These are phyloP conservation scores for Brachypodius melanocephalos DNA, from an alignment of 2,113 vertebrate genomes.

Conservation along the genomic window DNA sequence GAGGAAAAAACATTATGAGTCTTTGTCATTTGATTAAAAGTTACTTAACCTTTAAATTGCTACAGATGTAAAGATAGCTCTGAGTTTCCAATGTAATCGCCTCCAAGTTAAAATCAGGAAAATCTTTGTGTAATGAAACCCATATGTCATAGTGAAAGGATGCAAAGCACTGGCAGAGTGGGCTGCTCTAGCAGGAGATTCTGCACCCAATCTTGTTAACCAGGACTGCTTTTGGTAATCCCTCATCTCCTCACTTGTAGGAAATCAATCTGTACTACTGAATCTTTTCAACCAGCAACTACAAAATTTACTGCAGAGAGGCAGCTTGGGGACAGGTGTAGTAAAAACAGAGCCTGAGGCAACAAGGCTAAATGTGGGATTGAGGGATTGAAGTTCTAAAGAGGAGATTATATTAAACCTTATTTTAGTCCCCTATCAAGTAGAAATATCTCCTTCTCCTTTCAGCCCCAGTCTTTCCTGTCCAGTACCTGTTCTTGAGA, in stretches of 20 bases:
- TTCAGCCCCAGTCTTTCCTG: constrained; percentile 47
- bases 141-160: constrained; percentile 78
- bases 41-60: constrained; percentile 77
- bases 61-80: constrained; percentile 72
- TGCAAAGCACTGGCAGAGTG: constrained; percentile 77
- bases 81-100: constrained; percentile 76
- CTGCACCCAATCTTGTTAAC: constrained; percentile 80
- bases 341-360: constrained; percentile 62
- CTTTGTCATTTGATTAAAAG: constrained; percentile 78
- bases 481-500: constrained; percentile 29
- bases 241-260: constrained; percentile 76
- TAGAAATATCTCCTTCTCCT: constrained; percentile 23
- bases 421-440: constrained; percentile 41
- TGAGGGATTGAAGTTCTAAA: constrained; percentile 71
- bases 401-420: constrained; percentile 72
- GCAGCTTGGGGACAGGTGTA: constrained; percentile 72
- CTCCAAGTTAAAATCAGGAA: constrained; percentile 78
- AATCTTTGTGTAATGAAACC: constrained; percentile 79
- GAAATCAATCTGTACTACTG: constrained; percentile 82
- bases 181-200: constrained; percentile 74
- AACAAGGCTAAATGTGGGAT: constrained; percentile 73
- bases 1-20: constrained; percentile 66
- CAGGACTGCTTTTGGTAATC: constrained; percentile 77
- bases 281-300: constrained; percentile 73
- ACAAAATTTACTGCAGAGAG: constrained; percentile 75